Evolutionary conservation across 2,113 vertebrate genomes (phyloP).

Genomic region (Myrmecophaga tridactyla): DNA sequence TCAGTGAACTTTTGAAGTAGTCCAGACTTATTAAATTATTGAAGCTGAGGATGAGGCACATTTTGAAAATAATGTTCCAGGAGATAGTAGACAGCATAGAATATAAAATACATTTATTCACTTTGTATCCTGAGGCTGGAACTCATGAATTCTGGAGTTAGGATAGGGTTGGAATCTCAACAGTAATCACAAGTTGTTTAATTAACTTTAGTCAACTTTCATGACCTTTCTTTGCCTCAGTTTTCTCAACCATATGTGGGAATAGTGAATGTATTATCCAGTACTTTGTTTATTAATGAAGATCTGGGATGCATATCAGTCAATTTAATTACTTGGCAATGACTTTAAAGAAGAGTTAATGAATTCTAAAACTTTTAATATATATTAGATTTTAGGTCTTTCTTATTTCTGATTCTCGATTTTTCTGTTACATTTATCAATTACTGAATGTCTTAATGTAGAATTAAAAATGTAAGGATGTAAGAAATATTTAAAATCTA

Average conservation of each 20-base stretch:
- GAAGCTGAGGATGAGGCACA: not conserved
- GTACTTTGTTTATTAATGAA: slow-evolving; percentile 1
- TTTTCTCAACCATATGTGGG: not conserved
- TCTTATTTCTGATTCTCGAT: not conserved
- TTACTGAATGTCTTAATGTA: not conserved
- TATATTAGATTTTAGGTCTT: not conserved
- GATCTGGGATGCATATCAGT: not conserved
- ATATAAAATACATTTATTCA: not conserved
- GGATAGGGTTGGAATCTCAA: not conserved
- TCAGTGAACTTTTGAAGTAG: not conserved
- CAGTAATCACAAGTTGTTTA: not conserved
- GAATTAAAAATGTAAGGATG: not conserved
- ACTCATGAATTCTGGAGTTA: not conserved
- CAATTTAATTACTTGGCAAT: not conserved
- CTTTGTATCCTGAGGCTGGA: not conserved
- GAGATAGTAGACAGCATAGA: not conserved
- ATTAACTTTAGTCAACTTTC: not conserved
- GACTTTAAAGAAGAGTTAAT: not conserved
- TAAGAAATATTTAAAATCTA: not conserved
- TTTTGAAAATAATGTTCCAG: not conserved
- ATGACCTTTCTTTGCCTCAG: not conserved
- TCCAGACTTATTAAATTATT: not conserved
- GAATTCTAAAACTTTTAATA: not conserved
- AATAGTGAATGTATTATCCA: not conserved
- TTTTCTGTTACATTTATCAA: not conserved